phyloP scores from a whole-genome alignment of 2,797 vertebrate species.

The Masticophis lateralis region DNA sequence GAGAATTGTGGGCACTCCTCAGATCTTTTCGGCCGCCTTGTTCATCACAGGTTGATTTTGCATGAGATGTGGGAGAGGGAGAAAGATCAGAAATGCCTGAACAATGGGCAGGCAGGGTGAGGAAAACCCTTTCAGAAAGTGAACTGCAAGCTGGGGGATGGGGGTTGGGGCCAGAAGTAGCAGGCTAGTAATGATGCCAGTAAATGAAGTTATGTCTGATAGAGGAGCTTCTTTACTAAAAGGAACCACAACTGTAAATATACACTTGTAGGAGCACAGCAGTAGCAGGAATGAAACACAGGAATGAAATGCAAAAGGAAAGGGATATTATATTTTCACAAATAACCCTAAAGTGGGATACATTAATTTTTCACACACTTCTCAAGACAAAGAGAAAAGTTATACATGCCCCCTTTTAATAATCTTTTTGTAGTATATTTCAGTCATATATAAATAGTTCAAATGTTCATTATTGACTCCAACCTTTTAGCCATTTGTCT shows the following conservation, averaged over 20 bases:
- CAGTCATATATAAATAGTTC: background rate
- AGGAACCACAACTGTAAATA: background rate
- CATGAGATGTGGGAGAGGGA: no score
- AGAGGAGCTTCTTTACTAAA: background rate
- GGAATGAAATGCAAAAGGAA: background rate
- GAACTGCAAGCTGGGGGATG: no score
- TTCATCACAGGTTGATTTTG: no score
- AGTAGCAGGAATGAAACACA: background rate
- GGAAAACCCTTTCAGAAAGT: no score
- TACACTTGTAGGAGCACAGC: background rate
- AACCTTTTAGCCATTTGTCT: constrained; percentile 91
- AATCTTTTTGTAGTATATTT: background rate
- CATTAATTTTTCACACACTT: background rate
- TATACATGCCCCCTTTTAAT: background rate
- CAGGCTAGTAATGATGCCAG: background rate
- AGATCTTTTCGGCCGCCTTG: no score
- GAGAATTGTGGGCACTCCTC: no score
- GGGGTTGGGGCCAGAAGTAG: no score
- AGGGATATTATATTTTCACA: background rate
- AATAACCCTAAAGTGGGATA: background rate
- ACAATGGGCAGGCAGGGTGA: no score
- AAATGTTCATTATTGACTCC: constrained; percentile 44
- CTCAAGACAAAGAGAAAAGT: background rate
- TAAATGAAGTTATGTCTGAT: background rate
- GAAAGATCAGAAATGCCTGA: no score